Base-by-base conservation (phyloP, 2,113 vertebrate genomes). In the Narcine bancroftii region DNA sequence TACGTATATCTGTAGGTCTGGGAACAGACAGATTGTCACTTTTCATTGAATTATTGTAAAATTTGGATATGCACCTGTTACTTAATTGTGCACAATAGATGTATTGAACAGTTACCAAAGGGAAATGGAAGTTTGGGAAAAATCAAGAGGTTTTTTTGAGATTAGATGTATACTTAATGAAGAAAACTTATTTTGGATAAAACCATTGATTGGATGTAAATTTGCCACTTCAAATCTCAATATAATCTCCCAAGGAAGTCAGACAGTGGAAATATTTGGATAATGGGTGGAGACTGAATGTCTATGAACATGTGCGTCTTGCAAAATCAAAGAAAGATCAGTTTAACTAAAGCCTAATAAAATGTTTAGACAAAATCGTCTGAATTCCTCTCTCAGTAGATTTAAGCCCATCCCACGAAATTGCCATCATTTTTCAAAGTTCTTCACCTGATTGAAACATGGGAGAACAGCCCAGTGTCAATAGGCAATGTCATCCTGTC, bases 261-360 rank as follows among this genome's bases (percentile, higher is more conserved):
- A 87, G 53, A 53, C 60, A 87, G 53, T 87, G 50, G 81, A 87
- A 87, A 87, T 87, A 87, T 87, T 87, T 60, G 33, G 81, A 87
- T 24, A 87, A 29, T 33, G 50, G 81, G 50, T 60, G 81, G 81
- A 87, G 81, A 87, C 81, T 60, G 81, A 87, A 87, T 60, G 81
- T 87, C 50, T 87, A 53, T 60, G 53, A 60, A 36, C 81, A 87
- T 87, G 81, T 87, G 81, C 53, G n/a, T 87, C 81, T 60, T 87
- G 81, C 81, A 60, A 56, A 36, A 60, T 53, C n/a, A n/a, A 87
- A 60, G n/a, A 87, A 87, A 83, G 60, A 60, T 63, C 81, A 21
- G 81, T 87, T 63, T 63, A 87, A 60, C 81, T 87, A 63, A n/a
- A 87, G 81, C 81, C 81, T 60, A 56, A 87, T 87, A 60, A 19